phyloP scores from a whole-genome alignment of 2,113 vertebrate genomes.

The Gavialis gangeticus region DNA sequence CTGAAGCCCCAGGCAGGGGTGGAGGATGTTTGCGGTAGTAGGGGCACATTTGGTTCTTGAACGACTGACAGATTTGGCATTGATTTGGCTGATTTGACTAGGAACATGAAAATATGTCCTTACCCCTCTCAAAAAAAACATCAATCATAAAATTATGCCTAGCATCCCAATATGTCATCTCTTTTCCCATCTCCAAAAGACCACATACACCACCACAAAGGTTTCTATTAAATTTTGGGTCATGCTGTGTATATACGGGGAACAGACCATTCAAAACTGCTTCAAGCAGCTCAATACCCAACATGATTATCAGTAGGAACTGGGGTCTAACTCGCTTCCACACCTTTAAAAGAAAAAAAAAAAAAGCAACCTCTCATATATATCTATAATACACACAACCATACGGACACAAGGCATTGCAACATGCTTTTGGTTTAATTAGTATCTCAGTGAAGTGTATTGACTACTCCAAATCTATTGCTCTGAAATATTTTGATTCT shows the following conservation, averaged over 20 bases:
- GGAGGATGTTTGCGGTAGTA: no score
- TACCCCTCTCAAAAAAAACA: no score
- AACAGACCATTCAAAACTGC: not conserved
- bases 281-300: not conserved
- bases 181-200: not conserved
- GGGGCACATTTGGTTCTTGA: no score
- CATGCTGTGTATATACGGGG: not conserved
- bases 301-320: not conserved
- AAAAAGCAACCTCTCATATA: not conserved
- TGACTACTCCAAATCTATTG: conserved; percentile 23
- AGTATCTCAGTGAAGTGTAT: conserved; percentile 10
- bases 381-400: not conserved
- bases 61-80: no score
- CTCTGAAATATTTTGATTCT: conserved; percentile 44
- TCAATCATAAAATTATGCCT: no score
- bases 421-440: conserved; percentile 25
- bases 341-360: not conserved
- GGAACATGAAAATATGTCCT: no score
- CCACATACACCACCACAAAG: not conserved
- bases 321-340: not conserved
- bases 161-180: not conserved
- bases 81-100: no score
- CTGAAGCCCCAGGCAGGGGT: no score
- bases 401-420: not conserved
- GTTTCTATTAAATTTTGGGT: fast-evolving